Percentiles rank a stretch among this genome's conserved stretches.
Conservation (phyloP, 2,888 invertebrate genomes). For the Archips xylosteana region DNA sequence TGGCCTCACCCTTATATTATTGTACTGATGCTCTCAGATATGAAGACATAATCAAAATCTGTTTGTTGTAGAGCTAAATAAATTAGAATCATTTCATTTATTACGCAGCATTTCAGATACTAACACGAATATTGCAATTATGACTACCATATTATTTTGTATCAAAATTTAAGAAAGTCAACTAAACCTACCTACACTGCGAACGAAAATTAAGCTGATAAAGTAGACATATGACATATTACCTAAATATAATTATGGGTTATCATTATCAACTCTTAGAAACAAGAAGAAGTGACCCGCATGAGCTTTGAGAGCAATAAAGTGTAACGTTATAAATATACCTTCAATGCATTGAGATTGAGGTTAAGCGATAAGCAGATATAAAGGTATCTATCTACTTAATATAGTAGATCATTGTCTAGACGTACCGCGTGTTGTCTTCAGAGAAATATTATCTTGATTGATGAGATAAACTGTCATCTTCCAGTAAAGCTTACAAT, state of each 20-base stretch:
- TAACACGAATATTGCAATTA: neutral
- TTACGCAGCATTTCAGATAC: neutral
- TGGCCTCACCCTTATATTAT: too few relatives aligned
- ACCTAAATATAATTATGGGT: conserved; percentile 14
- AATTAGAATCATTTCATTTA: neutral
- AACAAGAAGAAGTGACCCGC: neutral
- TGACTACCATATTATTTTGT: neutral
- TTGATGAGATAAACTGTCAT: conserved; percentile 43
- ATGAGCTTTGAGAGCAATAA: conserved; percentile 19
- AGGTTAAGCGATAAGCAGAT: conserved; percentile 18
- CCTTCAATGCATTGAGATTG: neutral
- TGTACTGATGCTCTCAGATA: neutral
- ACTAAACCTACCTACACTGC: neutral
- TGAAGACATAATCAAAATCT: neutral
- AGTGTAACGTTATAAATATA: neutral
- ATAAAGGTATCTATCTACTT: neutral
- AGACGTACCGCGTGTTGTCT: conserved; percentile 5
- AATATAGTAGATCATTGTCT: neutral
- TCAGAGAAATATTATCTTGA: conserved; percentile 34
- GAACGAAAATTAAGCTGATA: neutral
- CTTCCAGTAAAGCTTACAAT: neutral
- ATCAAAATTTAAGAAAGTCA: neutral
- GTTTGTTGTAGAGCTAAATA: neutral
- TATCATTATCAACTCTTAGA: conserved; percentile 4
- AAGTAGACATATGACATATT: conserved; percentile 1